phyloP scores from a whole-genome alignment of 2,797 vertebrate genomes.

The Chaetophractus vellerosus region DNA sequence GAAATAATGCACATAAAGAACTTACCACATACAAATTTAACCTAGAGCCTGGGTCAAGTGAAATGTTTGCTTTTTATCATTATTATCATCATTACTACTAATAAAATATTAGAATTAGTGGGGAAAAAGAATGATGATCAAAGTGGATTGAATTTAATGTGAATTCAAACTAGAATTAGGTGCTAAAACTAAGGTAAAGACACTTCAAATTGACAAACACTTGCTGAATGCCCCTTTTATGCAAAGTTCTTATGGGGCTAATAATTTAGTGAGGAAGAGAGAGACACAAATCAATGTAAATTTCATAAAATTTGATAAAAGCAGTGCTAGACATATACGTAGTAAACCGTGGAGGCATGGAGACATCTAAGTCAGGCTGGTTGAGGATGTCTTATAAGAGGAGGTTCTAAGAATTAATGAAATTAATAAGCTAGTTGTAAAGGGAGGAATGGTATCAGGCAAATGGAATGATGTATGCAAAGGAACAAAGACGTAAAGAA shows the following conservation, averaged over 20 bases:
- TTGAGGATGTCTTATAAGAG: not conserved
- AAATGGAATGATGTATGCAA: not conserved
- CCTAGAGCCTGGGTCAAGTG: not conserved
- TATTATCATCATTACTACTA: not conserved
- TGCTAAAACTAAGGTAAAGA: not conserved
- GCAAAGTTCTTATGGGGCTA: not conserved
- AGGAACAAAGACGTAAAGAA: not conserved
- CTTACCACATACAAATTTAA: not conserved
- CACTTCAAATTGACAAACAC: not conserved
- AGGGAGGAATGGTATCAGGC: not conserved
- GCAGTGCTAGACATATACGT: not conserved
- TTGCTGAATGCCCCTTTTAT: constrained; percentile 25
- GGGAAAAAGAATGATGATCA: not conserved
- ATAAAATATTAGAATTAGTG: constrained; percentile 21
- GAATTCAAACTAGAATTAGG: not conserved
- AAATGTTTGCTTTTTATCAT: not conserved
- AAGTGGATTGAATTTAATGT: not conserved
- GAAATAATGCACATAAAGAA: not conserved
- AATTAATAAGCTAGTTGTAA: not conserved
- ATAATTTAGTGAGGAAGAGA: not conserved
- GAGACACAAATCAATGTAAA: not conserved
- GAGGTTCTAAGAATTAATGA: not conserved
- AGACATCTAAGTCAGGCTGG: not conserved
- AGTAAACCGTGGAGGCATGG: not conserved
- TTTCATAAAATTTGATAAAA: not conserved